Percentiles rank a stretch among this genome's conserved stretches.
Evolutionary conservation across 2,797 vertebrate genomes (phyloP).

Genomic region (Decapterus maruadsi): DNA sequence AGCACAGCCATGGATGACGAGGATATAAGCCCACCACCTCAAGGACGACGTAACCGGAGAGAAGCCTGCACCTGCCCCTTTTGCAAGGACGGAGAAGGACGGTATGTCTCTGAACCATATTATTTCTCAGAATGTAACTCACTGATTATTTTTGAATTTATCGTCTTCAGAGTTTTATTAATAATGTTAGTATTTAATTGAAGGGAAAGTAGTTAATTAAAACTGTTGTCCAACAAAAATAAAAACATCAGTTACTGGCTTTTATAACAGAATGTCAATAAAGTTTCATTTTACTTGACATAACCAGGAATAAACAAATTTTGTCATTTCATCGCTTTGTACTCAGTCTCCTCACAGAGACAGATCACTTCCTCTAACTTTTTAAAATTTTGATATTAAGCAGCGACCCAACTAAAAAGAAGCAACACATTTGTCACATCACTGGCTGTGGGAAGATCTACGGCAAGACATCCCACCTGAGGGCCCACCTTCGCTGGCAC

Average conservation of each 20-base stretch:
- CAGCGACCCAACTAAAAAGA: slow-evolving; percentile 94
- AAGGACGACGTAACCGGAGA: slow-evolving; percentile 90
- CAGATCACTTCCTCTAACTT: neutral
- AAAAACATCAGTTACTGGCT: neutral
- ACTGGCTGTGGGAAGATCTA: slow-evolving; percentile 95
- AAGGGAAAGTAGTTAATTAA: neutral
- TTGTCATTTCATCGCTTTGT: neutral
- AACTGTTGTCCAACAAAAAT: neutral
- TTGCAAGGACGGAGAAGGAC: slow-evolving; percentile 96
- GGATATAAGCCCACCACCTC: slow-evolving; percentile 89
- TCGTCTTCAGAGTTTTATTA: neutral
- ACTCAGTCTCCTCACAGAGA: neutral
- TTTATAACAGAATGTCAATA: neutral
- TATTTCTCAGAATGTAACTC: neutral
- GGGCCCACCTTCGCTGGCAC: slow-evolving; percentile 97
- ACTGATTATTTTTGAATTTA: neutral
- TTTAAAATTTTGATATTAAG: slow-evolving; percentile 12
- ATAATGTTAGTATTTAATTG: neutral
- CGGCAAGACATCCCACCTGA: slow-evolving; percentile 95
- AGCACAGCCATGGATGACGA: slow-evolving; percentile 88
- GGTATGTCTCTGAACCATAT: slow-evolving; percentile 79
- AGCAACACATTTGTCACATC: slow-evolving; percentile 98
- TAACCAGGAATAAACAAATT: neutral
- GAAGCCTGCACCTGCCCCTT: slow-evolving; percentile 98
- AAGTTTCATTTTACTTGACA: neutral